Conservation (phyloP, 2,888 invertebrate species). For the Hydriomena furcata region DNA sequence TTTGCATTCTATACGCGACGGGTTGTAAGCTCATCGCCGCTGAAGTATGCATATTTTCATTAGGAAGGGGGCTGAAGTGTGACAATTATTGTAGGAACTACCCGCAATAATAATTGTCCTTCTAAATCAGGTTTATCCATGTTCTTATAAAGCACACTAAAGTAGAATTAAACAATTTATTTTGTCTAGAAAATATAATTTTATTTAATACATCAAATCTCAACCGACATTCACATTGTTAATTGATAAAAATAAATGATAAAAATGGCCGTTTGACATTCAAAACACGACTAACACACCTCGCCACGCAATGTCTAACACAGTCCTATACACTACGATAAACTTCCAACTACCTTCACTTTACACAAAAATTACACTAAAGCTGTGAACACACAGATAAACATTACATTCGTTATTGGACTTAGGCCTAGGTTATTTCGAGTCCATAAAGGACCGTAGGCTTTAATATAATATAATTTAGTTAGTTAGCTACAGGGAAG, state of each 20-base stretch:
- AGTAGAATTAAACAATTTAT: conserved; percentile 36
- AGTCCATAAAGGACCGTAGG: conserved; percentile 17
- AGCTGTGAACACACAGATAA: conserved; percentile 56
- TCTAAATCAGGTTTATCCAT: too few relatives aligned
- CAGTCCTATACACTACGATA: conserved; percentile 49
- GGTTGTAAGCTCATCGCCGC: too few relatives aligned
- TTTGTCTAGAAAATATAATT: conserved; percentile 79
- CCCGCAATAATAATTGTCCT: too few relatives aligned
- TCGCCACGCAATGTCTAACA: conserved; percentile 43
- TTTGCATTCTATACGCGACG: too few relatives aligned
- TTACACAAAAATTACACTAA: conserved; percentile 49
- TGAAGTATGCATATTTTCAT: too few relatives aligned
- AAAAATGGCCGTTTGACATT: conserved; percentile 50
- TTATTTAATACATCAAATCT: conserved; percentile 80
- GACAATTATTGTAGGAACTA: too few relatives aligned
- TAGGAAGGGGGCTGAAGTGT: too few relatives aligned
- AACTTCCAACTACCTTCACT: conserved; percentile 46
- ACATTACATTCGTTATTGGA: conserved; percentile 34
- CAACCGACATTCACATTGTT: conserved; percentile 76
- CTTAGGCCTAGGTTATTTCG: conserved; percentile 38
- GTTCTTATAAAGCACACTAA: background rate
- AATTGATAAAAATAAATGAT: conserved; percentile 64
- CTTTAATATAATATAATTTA: too few relatives aligned
- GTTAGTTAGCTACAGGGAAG: conserved; percentile 4
- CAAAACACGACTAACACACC: conserved; percentile 52